A percentile compares a stretch with the other conserved stretches of the same genome.
Conservation (phyloP, 2,888 invertebrate species). For the Zygothrica quintamaculata region DNA sequence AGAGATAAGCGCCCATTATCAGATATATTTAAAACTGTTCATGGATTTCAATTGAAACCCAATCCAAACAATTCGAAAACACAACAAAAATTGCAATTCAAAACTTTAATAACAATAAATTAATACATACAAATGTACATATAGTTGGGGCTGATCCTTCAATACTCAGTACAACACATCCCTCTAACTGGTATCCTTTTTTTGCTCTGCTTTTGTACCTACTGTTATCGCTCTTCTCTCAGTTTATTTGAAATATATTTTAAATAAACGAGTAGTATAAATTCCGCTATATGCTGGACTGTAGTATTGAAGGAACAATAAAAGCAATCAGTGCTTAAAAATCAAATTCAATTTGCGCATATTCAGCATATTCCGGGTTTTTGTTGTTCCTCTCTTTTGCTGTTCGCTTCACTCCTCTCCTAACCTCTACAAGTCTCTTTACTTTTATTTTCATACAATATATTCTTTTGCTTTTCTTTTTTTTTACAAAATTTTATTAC, state of each 20-base stretch:
- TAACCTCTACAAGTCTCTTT: not conserved
- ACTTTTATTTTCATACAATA: conserved; percentile 44
- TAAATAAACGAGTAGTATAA: conserved; percentile 41
- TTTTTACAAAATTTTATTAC: conserved; percentile 60
- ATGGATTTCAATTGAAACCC: not conserved
- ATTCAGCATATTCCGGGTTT: conserved; percentile 69
- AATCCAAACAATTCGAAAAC: not conserved
- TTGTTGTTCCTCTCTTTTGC: conserved; percentile 40
- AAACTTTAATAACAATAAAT: conserved; percentile 65
- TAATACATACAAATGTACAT: conserved; percentile 25
- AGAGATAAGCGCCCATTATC: conserved; percentile 6
- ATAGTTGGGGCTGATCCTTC: not conserved
- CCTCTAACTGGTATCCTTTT: not conserved
- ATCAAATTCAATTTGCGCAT: conserved; percentile 79
- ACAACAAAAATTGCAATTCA: conserved; percentile 37
- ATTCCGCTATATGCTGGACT: conserved; percentile 41
- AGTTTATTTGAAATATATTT: conserved; percentile 52
- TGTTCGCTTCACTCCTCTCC: conserved; percentile 25
- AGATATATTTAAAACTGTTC: not conserved
- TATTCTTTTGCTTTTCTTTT: too few relatives aligned
- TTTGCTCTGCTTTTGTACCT: too few relatives aligned
- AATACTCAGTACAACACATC: not conserved
- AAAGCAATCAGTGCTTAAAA: conserved; percentile 78
- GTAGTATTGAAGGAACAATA: conserved; percentile 59
- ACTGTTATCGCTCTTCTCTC: conserved; percentile 43